Evolutionary conservation across 2,797 vertebrate species (phyloP).

Genomic region (Leptodactylus fallax): DNA sequence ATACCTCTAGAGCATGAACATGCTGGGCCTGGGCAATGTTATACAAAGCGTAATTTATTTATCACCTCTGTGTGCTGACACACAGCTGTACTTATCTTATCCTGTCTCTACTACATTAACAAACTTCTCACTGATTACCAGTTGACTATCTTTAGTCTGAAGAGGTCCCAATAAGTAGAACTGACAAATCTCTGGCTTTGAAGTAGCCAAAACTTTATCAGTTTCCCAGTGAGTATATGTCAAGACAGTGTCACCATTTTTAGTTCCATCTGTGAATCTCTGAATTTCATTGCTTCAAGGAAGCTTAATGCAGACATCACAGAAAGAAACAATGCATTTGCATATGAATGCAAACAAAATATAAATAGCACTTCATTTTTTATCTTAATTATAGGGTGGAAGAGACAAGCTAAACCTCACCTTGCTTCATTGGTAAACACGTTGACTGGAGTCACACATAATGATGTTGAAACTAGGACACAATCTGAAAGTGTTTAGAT

Average conservation of each 20-base stretch:
- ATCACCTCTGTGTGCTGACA: conserved; percentile 25
- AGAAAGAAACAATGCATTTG: background rate
- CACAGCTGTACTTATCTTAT: conserved; percentile 22
- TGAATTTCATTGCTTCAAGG: background rate
- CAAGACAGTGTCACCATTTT: background rate
- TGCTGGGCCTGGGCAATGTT: background rate
- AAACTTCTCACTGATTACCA: background rate
- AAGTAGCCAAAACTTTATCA: conserved; percentile 21
- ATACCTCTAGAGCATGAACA: background rate
- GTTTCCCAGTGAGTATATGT: background rate
- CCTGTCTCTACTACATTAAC: background rate
- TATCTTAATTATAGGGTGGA: conserved; percentile 55
- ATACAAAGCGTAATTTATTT: conserved; percentile 17
- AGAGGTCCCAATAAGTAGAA: background rate
- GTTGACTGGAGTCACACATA: conserved; percentile 11
- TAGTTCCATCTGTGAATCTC: background rate
- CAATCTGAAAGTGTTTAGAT: conserved; percentile 21
- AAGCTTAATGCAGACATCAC: background rate
- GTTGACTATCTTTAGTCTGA: conserved; percentile 1
- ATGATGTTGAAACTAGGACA: conserved; percentile 16
- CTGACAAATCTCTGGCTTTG: conserved; percentile 1
- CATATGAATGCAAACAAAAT: conserved; percentile 29
- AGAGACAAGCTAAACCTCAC: conserved; percentile 13
- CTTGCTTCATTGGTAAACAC: conserved; percentile 33
- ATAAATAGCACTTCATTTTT: conserved; percentile 37